Evolutionary conservation across 2,797 vertebrate species (phyloP), one percentile per base, ranked within the genome.

Genomic region (Psittacula derbiana): DNA sequence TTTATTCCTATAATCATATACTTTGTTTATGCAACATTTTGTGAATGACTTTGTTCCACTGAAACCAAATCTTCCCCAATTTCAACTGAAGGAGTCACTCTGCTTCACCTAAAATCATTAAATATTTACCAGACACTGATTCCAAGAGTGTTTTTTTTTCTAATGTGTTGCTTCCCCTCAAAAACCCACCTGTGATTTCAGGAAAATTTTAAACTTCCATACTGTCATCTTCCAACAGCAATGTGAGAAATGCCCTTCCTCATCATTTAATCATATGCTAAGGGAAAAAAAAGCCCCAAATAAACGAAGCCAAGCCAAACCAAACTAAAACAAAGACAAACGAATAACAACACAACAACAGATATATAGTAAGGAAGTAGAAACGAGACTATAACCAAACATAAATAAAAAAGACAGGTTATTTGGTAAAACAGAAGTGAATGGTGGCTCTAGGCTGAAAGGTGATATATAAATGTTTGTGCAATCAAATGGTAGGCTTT

Each of bases 321-420:
- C 7, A 60, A 60, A 38, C 3, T 7, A 47, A n/a, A 55, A 20
- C 19, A 30, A 62, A n/a, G 53, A 57, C 16, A 33, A 28, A 43
- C 16, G 4, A 67, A 16, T 16, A 15, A 58, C n/a, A 46, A 46
- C 0, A 23, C 9, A 30, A 11, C 4, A 55, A 27, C 1, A 4
- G 8, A 66, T 62, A 58, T n/a, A 49, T 10, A 41, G 4, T 14
- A 61, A 44, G 17, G 12, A 80, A 76, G 9, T 65, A 69, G 11
- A 90, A 82, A n/a, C 3, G 40, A 43, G 15, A 10, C 6, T n/a
- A 19, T 65, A 28, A 21, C 8, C 3, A 62, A 64, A 81, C 44
- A 40, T 31, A 30, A 43, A n/a, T 38, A 8, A 16, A 44, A 33
- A n/a, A 5, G 4, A n/a, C 19, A 6, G 2, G 2, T 3, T 15